Evolutionary conservation across 1,140 invertebrate species (phyloP), one percentile per base, ranked within the genome.

Genomic region (Bacillus rossius): DNA sequence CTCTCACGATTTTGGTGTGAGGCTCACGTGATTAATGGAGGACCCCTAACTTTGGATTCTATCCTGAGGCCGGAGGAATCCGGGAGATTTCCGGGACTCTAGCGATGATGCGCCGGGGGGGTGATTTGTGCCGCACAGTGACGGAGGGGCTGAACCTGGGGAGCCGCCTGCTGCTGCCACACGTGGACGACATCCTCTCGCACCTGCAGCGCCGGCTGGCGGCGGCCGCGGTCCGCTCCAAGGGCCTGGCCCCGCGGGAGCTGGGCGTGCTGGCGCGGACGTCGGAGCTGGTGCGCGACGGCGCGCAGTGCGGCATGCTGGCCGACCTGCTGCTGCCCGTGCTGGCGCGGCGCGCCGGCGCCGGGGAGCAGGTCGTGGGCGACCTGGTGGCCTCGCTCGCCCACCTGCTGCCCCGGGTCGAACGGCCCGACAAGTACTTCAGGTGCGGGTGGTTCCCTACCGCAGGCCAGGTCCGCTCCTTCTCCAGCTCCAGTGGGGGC

Each of bases 221-320:
- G 13, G 53, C 57, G 13, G 78, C 76, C 57, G 81, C 82, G 34
- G 79, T 78, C 41, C 85, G 81, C 57, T 75, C 75, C 1, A 74
- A 80, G 57, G 71, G 68, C 52, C 68, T 87, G 0, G 85, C 81
- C 55, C 81, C 79, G 67, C 80, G 81, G 23, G 91, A 95, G 65
- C 71, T 95, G 1, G 79, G 84, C 8, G 91, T 96, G 60, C 73
- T 96, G 0, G 89, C 89, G 0, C 79, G 88, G 57, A 78, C 91
- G 8, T 91, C 89, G 1, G 83, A 87, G 69, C 77, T 91, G 41
- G 85, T 88, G 0, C 76, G 77, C 3, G 82, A 88, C 53, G 67
- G 81, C 1, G 75, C 82, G 40, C 80, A 82, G 29, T 87, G 88
- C 62, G 81, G 86, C 53, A 79, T 78, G 7, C 71, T 94, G 10